phyloP scores from a whole-genome alignment of 64 coral and sea anemone species.

The Dendrophyllia cribrosa region DNA sequence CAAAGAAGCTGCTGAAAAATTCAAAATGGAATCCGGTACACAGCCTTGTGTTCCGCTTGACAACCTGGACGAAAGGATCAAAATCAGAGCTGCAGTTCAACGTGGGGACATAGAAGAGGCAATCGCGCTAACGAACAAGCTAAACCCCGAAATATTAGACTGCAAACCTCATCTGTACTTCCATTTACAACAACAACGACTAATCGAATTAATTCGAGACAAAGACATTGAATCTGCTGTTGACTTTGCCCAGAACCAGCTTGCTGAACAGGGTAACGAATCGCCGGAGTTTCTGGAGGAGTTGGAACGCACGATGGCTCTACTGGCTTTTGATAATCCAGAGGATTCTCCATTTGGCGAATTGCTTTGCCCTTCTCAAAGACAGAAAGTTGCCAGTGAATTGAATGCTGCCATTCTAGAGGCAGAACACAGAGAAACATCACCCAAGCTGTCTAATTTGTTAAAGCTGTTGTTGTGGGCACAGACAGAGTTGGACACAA shows the following conservation, averaged over 20 bases:
- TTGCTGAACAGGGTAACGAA: slow-evolving; percentile 95
- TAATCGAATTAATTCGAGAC: slow-evolving; percentile 98
- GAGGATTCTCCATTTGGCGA: slow-evolving; percentile 98
- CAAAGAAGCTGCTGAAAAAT: slow-evolving; percentile 99
- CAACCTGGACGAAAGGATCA: slow-evolving; percentile 93
- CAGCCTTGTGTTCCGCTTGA: slow-evolving; percentile 88
- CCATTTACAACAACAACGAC: slow-evolving; percentile 98
- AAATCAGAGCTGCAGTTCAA: slow-evolving; percentile 97
- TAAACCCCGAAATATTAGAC: slow-evolving; percentile 98
- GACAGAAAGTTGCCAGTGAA: slow-evolving; percentile 99
- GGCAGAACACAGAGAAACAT: slow-evolving; percentile 88
- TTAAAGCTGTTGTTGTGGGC: slow-evolving; percentile 95
- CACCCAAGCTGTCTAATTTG: slow-evolving; percentile 90
- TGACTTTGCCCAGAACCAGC: slow-evolving; percentile 98
- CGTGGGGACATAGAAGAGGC: slow-evolving; percentile 90
- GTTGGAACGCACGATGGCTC: slow-evolving; percentile 94
- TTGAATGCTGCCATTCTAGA: slow-evolving; percentile 98
- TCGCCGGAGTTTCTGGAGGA: slow-evolving; percentile 92
- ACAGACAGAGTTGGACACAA: slow-evolving; percentile 90
- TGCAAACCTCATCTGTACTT: slow-evolving; percentile 93
- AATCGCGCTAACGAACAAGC: slow-evolving; percentile 91
- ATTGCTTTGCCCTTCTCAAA: slow-evolving; percentile 85
- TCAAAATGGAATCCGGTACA: slow-evolving; percentile 94
- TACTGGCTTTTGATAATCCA: slow-evolving; percentile 96
- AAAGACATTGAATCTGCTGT: slow-evolving; percentile 98